A percentile compares a stretch with the other conserved stretches of the same genome.
Conservation (phyloP, 2,888 invertebrate genomes). For the Chrysodeixis includens region DNA sequence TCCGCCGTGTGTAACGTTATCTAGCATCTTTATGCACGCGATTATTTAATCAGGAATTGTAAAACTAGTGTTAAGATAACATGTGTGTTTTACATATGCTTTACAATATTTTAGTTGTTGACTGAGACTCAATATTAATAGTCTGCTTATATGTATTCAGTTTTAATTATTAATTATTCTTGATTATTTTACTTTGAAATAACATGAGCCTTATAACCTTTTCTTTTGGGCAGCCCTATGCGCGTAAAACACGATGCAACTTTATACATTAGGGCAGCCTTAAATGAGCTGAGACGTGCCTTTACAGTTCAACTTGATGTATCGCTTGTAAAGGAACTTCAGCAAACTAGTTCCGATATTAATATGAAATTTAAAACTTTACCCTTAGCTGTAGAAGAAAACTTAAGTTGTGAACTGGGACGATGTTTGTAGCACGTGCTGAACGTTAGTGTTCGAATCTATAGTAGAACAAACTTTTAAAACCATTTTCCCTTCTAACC, state of each 20-base stretch:
- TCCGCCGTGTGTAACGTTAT: neutral
- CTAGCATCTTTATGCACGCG: neutral
- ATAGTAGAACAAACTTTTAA: too few species aligned
- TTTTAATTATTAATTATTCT: too few species aligned
- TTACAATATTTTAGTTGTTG: neutral
- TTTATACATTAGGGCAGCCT: slow-evolving; percentile 1
- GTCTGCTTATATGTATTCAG: too few species aligned
- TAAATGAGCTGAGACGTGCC: neutral
- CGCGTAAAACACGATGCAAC: neutral
- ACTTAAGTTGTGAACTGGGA: neutral
- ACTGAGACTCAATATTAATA: neutral
- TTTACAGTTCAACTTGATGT: neutral
- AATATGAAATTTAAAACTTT: neutral
- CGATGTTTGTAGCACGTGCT: neutral
- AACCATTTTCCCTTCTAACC: too few species aligned
- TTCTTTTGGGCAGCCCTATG: neutral
- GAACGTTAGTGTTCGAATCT: neutral
- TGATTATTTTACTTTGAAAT: too few species aligned
- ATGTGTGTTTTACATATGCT: neutral
- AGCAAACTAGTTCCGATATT: neutral
- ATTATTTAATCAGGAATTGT: slow-evolving; percentile 3
- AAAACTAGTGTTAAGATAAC: neutral
- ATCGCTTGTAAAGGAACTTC: neutral
- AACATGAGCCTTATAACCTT: too few species aligned
- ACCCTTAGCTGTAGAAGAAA: neutral